Evolutionary conservation across 2,113 vertebrate genomes (phyloP).

Genomic region (Thymallus thymallus): DNA sequence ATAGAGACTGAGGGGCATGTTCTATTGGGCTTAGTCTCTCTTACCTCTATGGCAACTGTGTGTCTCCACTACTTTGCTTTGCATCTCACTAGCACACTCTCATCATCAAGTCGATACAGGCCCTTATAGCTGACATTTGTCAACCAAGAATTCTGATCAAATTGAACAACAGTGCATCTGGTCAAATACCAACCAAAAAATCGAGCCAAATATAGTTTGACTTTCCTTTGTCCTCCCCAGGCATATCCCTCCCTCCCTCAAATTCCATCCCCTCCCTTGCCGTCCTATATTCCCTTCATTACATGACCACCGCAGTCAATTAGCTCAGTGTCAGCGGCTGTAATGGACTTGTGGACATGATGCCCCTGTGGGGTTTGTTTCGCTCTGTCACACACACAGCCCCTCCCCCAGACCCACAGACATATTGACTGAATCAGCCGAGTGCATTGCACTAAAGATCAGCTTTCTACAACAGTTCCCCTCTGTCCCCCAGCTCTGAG

Average conservation of each 20-base stretch:
- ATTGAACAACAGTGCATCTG: no score
- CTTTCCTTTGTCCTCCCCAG: slow-evolving; percentile 25
- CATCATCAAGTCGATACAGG: no score
- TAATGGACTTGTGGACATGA: slow-evolving; percentile 58
- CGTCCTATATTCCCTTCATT: slow-evolving; percentile 17
- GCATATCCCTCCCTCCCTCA: no score
- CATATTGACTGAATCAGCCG: no score
- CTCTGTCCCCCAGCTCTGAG: not conserved
- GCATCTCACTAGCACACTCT: no score
- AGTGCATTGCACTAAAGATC: slow-evolving; percentile 53
- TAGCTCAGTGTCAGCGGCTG: slow-evolving; percentile 63
- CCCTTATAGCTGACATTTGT: no score
- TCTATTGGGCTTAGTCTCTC: no score
- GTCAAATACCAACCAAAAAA: slow-evolving; percentile 35
- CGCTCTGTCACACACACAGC: slow-evolving; percentile 39
- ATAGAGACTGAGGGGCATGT: no score
- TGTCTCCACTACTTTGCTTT: no score
- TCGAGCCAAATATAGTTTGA: slow-evolving; percentile 32
- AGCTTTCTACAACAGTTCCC: slow-evolving; percentile 55
- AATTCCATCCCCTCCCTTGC: not conserved
- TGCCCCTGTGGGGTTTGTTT: slow-evolving; percentile 56
- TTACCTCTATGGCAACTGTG: no score
- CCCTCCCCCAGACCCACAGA: slow-evolving; percentile 12
- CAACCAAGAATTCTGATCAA: slow-evolving; percentile 25
- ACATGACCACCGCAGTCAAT: slow-evolving; percentile 54